Evolutionary conservation across 1,140 invertebrate species (phyloP), one percentile per base, ranked within the genome.

Genomic region (Cyrtorhinus lividipennis): DNA sequence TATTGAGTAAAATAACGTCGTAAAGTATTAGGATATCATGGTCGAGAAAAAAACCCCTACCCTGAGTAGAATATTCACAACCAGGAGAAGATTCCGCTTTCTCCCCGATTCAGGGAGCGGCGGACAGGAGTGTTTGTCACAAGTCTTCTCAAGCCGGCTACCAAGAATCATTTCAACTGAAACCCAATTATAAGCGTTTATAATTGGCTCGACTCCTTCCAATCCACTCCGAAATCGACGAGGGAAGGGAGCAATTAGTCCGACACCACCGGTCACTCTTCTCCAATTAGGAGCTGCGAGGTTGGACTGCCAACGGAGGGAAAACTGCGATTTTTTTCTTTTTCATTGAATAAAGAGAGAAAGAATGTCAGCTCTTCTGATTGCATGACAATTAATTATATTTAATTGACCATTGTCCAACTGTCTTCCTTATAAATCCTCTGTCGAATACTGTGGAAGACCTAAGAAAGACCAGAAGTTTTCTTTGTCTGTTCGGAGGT

Each of bases 371-470:
- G 10, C 20, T 53, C 48, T 10, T 13, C 10, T 20, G 10, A 10
- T 53, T 53, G 10, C 48, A 15, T 53, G 48, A 13, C 48, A 53
- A 53, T 53, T 53, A 53, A 53, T 53, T 53, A 53, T 53, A 53
- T 53, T 53, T 53, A 53, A 53, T 53, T 53, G 48, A 53, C 48
- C 48, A 53, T 53, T 53, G 48, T 53, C 20, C 48, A 22, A 8
- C 48, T 10, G 48, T 8, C 48, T 53, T 53, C 8, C 48, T 20
- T 53, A 53, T 53, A 53, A 53, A 53, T 53, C 48, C 48, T 20
- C 10, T 10, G 30, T 38, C 15, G 15, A 15, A 15, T 38, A 38
- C 30, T n/a, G n/a, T n/a, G n/a, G n/a, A n/a, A n/a, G n/a, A n/a
- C n/a, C n/a, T n/a, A n/a, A n/a, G n/a, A n/a, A n/a, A n/a, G n/a